Conservation (phyloP, 2,797 vertebrate genomes). For the Acrocephalus scirpaceus region DNA sequence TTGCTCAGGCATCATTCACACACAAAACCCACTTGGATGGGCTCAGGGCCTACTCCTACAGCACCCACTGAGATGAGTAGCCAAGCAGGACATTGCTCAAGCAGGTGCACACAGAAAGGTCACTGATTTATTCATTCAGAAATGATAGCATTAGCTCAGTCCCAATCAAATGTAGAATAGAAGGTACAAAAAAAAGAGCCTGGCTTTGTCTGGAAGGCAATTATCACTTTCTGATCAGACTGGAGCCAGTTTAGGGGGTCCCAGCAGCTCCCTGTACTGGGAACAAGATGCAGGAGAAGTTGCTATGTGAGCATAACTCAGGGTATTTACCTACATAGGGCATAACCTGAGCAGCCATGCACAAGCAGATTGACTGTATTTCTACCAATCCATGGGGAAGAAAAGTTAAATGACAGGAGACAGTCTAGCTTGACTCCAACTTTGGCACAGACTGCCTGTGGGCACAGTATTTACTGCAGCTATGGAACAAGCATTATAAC, state of each 20-base stretch:
- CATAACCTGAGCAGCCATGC: not conserved
- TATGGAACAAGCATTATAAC: not conserved
- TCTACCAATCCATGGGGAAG: not conserved
- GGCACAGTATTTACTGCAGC: not conserved
- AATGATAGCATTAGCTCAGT: not conserved
- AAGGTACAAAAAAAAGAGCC: not conserved
- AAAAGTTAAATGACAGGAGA: not conserved
- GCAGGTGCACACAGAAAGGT: not conserved
- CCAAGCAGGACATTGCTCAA: not conserved
- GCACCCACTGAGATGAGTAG: not conserved
- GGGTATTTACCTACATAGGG: not conserved
- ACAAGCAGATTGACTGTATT: not conserved
- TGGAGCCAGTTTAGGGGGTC: not conserved
- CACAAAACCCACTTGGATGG: not conserved
- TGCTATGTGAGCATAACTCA: rapidly evolving
- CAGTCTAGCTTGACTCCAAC: not conserved
- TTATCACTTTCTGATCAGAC: not conserved
- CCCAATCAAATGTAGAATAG: not conserved
- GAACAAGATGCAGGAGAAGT: not conserved
- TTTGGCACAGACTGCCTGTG: not conserved
- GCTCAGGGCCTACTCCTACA: not conserved
- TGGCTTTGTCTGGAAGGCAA: not conserved
- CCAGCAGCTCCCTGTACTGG: not conserved
- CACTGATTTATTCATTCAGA: not conserved
- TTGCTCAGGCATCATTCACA: not conserved